Evolutionary conservation across 2,797 vertebrate genomes (phyloP), one percentile per base, ranked within the genome.

Genomic region (Oreortyx pictus): DNA sequence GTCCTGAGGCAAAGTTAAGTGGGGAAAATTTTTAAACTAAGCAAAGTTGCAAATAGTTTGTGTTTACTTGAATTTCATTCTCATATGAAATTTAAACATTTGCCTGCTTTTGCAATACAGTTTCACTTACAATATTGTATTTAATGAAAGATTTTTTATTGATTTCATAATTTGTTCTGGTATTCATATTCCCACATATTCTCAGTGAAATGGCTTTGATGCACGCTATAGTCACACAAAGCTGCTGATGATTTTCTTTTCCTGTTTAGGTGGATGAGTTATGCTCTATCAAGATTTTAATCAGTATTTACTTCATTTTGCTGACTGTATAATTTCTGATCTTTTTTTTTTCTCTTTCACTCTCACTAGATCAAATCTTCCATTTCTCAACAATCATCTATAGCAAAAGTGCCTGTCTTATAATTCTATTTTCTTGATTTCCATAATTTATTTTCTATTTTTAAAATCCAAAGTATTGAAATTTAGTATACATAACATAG

Each of bases 311-410:
- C 79, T 76, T 71, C 6, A 56, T 20, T 11, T 2, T 76, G 18
- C 6, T 41, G 0, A 23, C 6, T 41, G 0, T 5, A 1, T 22
- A 1, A 77, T 88, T 86, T 71, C 9, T 24, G 8, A n/a, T 37
- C 20, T 33, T 64, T 66, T 86, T 39, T 64, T 37, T 35, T 37
- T n/a, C 22, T 57, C 37, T 74, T 87, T n/a, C 41, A 27, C 24
- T 75, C 23, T 74, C 17, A 17, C 3, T 29, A 59, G 7, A 13
- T 81, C 68, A 71, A 64, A 70, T 6, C 9, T 92, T 83, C 37
- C 9, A 4, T n/a, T 89, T 77, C 10, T 87, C 6, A 56, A 50
- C 5, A 18, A 39, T 64, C 11, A 29, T 25, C 35, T 35, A 44
- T 1, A 70, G 19, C 14, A 67, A 68, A 7, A 73, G 7, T 6